Base-by-base conservation (phyloP, 2,113 vertebrate species). In the Urocolius indicus region DNA sequence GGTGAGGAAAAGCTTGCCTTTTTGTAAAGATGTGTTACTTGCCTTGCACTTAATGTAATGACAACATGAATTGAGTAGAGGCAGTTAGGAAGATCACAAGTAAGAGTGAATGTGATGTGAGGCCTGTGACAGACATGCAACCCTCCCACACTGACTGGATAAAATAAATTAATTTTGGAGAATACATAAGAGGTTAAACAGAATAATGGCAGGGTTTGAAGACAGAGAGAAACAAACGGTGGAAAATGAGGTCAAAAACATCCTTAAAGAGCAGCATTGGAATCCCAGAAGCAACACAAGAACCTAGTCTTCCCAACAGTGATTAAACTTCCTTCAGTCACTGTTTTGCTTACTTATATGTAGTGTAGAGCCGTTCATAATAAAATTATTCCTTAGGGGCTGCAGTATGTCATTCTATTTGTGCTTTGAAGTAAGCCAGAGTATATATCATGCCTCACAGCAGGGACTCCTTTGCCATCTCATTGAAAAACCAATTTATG, bases 81-180 rank as follows among this genome's bases (percentile, higher is more conserved):
- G 11, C 45, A 45, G 22, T 36, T 69, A 15, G 15, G 26, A 89
- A 49, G 13, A 11, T 7, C 30, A 9, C 18, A 68, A 71, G 21
- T 13, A 62, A 21, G 18, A 83, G 10, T 51, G 18, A 71, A 59
- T 9, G 18, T 11, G 13, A 49, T 2, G 0, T 36, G 43, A 74
- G 9, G 8, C 32, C 21, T 83, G 22, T 59, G 59, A 48, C 36
- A 91, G 51, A 24, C 4, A 26, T 51, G 16, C 48, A 67, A 16
- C 2, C 1, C 7, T 13, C 3, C 2, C 2, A 6, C 3, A 3
- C 7, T 0, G 0, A n/a, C 4, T 38, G 7, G 52, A 55, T 38
- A 65, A 75, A 80, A 67, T 13, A 78, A 67, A 72, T 68, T 54
- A 29, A 43, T 89, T 84, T 13, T 74, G 13, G 13, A 82, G 52